Evolutionary conservation across 2,113 vertebrate species (phyloP).

Genomic region (Ginglymostoma cirratum): DNA sequence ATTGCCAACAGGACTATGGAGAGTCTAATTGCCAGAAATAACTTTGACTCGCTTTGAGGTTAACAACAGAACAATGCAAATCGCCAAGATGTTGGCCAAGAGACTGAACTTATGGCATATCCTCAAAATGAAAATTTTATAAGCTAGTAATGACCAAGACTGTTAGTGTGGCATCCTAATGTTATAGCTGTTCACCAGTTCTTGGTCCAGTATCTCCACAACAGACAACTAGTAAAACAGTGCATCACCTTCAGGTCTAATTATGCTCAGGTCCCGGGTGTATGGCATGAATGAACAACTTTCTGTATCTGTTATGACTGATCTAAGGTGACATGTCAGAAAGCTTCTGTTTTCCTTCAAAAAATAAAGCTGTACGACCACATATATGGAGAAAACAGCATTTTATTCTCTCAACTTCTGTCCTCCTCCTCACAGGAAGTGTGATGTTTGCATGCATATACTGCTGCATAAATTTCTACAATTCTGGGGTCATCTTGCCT

Average conservation of each 20-base stretch:
- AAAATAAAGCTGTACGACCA: background rate
- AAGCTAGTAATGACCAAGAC: background rate
- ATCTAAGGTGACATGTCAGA: background rate
- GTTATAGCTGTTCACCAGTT: background rate
- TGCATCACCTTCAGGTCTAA: background rate
- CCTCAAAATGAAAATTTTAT: background rate
- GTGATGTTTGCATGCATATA: background rate
- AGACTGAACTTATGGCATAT: background rate
- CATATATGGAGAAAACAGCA: background rate
- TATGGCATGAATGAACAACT: background rate
- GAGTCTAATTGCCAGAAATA: background rate
- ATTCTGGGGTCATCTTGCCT: background rate
- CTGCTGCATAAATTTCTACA: background rate
- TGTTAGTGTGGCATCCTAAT: background rate
- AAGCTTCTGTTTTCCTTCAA: background rate
- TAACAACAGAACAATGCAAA: background rate
- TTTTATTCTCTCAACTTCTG: background rate
- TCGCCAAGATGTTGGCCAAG: background rate
- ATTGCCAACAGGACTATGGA: background rate
- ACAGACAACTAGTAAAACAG: background rate
- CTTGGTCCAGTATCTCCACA: background rate
- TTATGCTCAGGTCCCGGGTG: background rate
- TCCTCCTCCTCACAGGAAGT: background rate
- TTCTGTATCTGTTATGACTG: background rate
- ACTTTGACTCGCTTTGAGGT: background rate